Percentiles rank a stretch among this genome's conserved stretches.
These are phyloP conservation scores for Mallateleia sp. DNA, from an alignment of 2,888 invertebrate species.

Conservation along the genomic window DNA sequence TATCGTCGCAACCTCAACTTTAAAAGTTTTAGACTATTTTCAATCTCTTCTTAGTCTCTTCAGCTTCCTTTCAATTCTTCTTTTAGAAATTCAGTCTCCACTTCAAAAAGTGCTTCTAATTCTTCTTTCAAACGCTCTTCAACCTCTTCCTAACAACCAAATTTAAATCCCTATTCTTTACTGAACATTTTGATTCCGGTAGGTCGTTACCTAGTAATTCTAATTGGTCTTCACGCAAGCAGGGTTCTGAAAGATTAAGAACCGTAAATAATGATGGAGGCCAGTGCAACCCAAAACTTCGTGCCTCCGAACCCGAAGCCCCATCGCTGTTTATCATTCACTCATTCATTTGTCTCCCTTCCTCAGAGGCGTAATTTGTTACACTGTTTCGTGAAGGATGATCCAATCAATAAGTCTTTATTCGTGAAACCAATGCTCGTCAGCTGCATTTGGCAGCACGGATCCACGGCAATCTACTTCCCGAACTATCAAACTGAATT, in stretches of 20 bases:
- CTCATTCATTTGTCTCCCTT: conserved; percentile 33
- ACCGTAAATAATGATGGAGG: neutral
- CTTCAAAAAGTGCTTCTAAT: too few species aligned
- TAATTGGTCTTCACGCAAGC: too few species aligned
- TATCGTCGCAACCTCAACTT: too few species aligned
- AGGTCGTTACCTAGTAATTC: too few species aligned
- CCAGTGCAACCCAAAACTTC: neutral
- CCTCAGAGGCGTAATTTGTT: conserved; percentile 20
- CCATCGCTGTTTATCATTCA: neutral
- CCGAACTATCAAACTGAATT: conserved; percentile 40
- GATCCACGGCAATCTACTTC: conserved; percentile 29
- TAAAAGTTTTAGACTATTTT: too few species aligned
- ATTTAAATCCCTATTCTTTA: too few species aligned
- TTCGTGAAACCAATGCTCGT: conserved; percentile 37
- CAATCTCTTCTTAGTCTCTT: too few species aligned
- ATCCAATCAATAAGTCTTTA: conserved; percentile 59
- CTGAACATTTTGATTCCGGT: too few species aligned
- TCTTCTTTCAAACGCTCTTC: too few species aligned
- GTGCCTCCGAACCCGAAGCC: neutral
- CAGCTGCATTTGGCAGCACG: conserved; percentile 44
- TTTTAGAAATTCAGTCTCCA: too few species aligned
- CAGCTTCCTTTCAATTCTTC: too few species aligned
- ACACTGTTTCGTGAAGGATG: conserved; percentile 36
- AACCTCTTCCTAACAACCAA: too few species aligned
- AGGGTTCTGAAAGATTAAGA: neutral